Evolutionary conservation across 2,888 invertebrate species (phyloP).

Genomic region (Coremacera marginata): DNA sequence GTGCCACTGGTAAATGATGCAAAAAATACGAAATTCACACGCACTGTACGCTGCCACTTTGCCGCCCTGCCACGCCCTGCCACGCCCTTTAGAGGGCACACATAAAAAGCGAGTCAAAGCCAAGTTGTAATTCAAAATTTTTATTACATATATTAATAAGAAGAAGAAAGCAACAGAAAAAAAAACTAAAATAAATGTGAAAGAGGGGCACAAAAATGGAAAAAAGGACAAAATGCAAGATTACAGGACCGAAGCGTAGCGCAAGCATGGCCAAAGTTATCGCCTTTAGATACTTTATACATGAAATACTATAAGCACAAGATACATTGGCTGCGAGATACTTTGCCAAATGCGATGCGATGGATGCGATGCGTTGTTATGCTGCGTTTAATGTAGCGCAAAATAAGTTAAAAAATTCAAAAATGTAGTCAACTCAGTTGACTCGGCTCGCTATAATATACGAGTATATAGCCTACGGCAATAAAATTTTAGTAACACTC

Average conservation of each 20-base stretch:
- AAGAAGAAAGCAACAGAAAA: constrained; percentile 29
- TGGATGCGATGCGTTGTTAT: constrained; percentile 16
- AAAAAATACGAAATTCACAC: constrained; percentile 44
- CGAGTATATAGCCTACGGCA: constrained; percentile 41
- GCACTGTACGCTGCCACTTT: constrained; percentile 29
- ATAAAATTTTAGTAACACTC: constrained; percentile 35
- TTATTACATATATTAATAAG: constrained; percentile 50
- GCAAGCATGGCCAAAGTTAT: constrained; percentile 52
- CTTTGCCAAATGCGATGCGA: constrained; percentile 13
- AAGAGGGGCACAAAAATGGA: neutral
- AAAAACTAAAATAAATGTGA: neutral
- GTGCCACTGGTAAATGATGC: constrained; percentile 36
- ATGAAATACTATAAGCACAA: constrained; percentile 1
- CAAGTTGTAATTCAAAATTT: constrained; percentile 55
- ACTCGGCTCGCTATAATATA: neutral
- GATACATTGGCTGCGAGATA: constrained; percentile 3
- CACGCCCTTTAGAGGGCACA: constrained; percentile 42
- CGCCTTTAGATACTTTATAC: constrained; percentile 47
- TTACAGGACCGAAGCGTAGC: neutral
- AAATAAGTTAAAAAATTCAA: constrained; percentile 60
- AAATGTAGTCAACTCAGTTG: constrained; percentile 36
- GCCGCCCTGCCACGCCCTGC: no score
- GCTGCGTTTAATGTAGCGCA: constrained; percentile 55
- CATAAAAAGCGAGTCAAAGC: constrained; percentile 48
- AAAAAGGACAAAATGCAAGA: neutral